Conservation (phyloP, 2,113 vertebrate species). For the Pedetes capensis region DNA sequence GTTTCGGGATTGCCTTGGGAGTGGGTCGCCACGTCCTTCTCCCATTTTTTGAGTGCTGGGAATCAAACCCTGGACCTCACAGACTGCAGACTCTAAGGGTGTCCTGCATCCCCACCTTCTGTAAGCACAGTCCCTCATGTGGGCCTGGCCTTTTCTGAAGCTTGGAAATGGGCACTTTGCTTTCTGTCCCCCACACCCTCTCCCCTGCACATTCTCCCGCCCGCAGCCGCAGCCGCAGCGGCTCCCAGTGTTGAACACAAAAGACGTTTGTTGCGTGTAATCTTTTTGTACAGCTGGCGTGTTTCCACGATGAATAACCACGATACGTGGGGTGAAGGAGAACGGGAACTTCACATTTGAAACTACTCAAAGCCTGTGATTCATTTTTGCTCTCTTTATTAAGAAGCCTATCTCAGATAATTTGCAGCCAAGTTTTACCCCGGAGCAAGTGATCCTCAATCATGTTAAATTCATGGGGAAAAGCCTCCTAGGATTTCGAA, state of each 20-base stretch:
- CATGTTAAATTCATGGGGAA: slow-evolving; percentile 76
- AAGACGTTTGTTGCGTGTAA: slow-evolving; percentile 14
- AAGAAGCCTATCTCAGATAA: slow-evolving; percentile 58
- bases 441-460: slow-evolving; percentile 61
- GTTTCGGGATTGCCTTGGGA: too few relatives aligned
- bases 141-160: not conserved
- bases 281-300: slow-evolving; percentile 25
- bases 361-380: slow-evolving; percentile 43
- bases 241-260: not conserved
- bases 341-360: not conserved
- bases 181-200: too few relatives aligned
- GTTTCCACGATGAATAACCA: slow-evolving; percentile 62
- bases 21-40: too few relatives aligned
- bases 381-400: slow-evolving; percentile 64
- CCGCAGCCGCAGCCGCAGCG: accelerated
- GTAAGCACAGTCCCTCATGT: accelerated
- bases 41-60: too few relatives aligned
- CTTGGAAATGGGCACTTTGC: not conserved
- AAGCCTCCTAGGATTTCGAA: slow-evolving; percentile 67
- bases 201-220: accelerated
- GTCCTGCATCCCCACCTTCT: accelerated
- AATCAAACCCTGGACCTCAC: too few relatives aligned
- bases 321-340: slow-evolving; percentile 34
- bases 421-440: slow-evolving; percentile 69
- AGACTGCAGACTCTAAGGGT: too few relatives aligned